Percentiles rank a stretch among this genome's conserved stretches.
Conservation (phyloP, 2,888 invertebrate species). For the Tigriopus californicus region DNA sequence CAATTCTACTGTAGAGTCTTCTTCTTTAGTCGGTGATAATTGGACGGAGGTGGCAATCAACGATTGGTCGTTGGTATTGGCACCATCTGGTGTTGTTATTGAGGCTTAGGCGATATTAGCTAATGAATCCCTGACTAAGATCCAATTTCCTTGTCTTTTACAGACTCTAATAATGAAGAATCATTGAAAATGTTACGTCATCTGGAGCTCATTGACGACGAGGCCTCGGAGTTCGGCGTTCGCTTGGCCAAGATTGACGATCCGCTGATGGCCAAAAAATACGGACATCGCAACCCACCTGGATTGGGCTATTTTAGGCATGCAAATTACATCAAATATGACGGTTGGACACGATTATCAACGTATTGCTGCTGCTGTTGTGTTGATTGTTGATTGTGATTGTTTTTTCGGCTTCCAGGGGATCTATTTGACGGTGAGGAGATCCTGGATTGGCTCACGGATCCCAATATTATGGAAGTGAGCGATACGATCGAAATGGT, state of each 20-base stretch:
- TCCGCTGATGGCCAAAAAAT: conserved; percentile 78
- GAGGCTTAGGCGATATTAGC: too few species aligned
- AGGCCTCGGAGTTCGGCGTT: conserved; percentile 76
- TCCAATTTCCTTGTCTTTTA: background rate
- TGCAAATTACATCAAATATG: conserved; percentile 72
- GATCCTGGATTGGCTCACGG: conserved; percentile 73
- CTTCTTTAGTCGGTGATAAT: too few species aligned
- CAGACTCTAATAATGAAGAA: conserved; percentile 22
- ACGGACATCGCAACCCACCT: conserved; percentile 69
- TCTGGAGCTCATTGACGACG: conserved; percentile 74
- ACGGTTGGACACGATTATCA: conserved; percentile 32
- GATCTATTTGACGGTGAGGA: conserved; percentile 78
- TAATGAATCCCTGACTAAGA: too few species aligned
- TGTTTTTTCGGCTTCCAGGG: conserved; percentile 27
- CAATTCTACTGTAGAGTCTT: too few species aligned
- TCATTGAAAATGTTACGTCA: conserved; percentile 30
- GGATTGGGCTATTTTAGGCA: conserved; percentile 79
- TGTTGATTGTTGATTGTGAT: too few species aligned
- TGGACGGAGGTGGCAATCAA: too few species aligned
- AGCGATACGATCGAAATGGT: conserved; percentile 71
- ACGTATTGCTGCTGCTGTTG: too few species aligned
- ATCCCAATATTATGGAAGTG: conserved; percentile 82
- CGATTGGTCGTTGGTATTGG: too few species aligned
- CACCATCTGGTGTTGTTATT: too few species aligned
- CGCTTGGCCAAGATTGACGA: conserved; percentile 73